phyloP scores from a whole-genome alignment of 2,888 invertebrate genomes.

The Ennomos fuscantarius region DNA sequence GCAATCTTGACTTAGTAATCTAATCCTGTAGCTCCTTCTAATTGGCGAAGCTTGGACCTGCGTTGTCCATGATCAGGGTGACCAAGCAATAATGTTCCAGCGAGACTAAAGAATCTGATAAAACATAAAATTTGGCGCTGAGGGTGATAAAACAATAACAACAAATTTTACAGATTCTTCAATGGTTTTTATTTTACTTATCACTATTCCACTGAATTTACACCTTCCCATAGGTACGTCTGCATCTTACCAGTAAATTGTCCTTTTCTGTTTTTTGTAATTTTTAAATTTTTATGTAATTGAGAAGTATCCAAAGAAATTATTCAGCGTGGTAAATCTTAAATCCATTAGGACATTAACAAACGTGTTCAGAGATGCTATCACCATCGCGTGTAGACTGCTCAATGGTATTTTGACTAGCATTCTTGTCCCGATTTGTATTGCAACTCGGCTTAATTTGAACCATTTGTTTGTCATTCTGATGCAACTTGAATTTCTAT shows the following conservation, averaged over 20 bases:
- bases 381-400: conserved; percentile 17
- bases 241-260: no score
- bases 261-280: neutral
- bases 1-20: conserved; percentile 51
- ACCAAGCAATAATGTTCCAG: neutral
- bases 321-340: conserved; percentile 4
- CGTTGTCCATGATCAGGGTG: conserved; percentile 8
- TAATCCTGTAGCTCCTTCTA: conserved; percentile 39
- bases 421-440: conserved; percentile 32
- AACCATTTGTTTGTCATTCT: conserved; percentile 2
- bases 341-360: conserved; percentile 37
- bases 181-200: no score
- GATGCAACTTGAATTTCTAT: neutral
- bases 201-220: no score
- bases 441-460: conserved; percentile 27
- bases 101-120: no score
- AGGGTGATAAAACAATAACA: no score
- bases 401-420: conserved; percentile 28
- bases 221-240: no score
- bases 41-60: conserved; percentile 37
- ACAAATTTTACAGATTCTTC: no score
- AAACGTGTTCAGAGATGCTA: conserved; percentile 41
- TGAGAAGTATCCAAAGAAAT: neutral
- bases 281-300: no score
- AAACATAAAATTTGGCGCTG: no score